Evolutionary conservation across 2,797 vertebrate genomes (phyloP).

Genomic region (Orestias chungarensis): DNA sequence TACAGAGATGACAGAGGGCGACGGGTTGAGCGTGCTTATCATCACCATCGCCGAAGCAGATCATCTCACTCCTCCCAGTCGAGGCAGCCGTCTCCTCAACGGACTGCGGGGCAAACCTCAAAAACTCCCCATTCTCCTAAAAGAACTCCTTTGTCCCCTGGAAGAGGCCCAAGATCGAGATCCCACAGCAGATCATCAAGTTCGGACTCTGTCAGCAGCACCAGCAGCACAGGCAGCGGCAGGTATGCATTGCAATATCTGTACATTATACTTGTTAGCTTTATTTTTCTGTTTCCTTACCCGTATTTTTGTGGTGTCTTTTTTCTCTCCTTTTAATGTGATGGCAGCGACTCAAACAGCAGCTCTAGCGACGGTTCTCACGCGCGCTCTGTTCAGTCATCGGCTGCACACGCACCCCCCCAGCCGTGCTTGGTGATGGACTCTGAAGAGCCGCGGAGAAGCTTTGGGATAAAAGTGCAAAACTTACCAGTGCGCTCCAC

Average conservation of each 20-base stretch:
- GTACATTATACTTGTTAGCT: background rate
- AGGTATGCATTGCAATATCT: conserved; percentile 80
- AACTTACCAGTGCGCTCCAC: conserved; percentile 98
- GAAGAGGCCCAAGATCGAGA: conserved; percentile 83
- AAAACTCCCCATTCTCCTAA: conserved; percentile 93
- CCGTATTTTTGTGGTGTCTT: background rate
- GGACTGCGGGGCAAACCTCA: conserved; percentile 89
- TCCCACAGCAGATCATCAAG: conserved; percentile 94
- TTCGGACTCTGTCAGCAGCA: conserved; percentile 98
- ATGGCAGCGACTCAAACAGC: conserved; percentile 95
- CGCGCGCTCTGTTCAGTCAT: conserved; percentile 92
- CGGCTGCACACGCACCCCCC: conserved; percentile 91
- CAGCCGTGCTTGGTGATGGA: conserved; percentile 89
- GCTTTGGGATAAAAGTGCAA: conserved; percentile 98
- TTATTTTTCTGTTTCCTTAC: background rate
- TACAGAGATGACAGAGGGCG: conserved; percentile 96
- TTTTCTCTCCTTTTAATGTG: background rate
- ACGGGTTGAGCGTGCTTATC: conserved; percentile 92
- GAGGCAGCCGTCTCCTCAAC: conserved; percentile 95
- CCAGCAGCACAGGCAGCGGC: conserved; percentile 96
- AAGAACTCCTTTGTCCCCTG: conserved; percentile 78
- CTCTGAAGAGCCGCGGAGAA: conserved; percentile 95
- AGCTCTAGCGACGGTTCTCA: conserved; percentile 96
- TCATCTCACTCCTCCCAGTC: conserved; percentile 99
- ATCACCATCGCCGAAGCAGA: conserved; percentile 91